Conservation (phyloP, 1,140 invertebrate genomes). For the Drepana arcuata region DNA sequence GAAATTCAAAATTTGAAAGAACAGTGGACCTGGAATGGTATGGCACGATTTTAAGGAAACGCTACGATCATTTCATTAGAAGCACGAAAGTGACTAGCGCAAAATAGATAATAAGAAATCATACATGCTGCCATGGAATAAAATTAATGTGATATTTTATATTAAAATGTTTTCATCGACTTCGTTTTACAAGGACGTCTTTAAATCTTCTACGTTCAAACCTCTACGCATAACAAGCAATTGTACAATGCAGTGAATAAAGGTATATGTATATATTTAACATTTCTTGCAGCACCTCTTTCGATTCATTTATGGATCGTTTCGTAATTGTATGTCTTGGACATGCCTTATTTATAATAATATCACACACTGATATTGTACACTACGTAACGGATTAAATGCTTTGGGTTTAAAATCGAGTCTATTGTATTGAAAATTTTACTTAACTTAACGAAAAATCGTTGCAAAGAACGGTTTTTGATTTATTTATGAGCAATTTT, state of each 20-base stretch:
- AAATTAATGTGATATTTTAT: too few species aligned
- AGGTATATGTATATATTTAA: conserved; percentile 5
- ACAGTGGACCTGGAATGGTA: too few species aligned
- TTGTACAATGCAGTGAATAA: too few species aligned
- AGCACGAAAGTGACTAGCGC: too few species aligned
- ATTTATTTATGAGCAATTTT: not conserved
- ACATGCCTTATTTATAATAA: conserved; percentile 30
- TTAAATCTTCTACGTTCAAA: not conserved
- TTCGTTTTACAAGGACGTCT: not conserved
- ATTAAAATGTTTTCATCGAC: not conserved
- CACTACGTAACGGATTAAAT: conserved; percentile 3
- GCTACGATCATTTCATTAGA: too few species aligned
- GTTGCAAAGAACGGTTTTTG: not conserved
- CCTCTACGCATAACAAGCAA: too few species aligned
- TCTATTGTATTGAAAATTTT: not conserved
- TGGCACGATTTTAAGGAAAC: too few species aligned
- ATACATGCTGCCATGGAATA: too few species aligned
- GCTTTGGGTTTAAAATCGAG: not conserved
- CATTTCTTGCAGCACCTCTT: conserved; percentile 32
- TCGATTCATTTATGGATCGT: conserved; percentile 22
- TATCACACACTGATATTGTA: conserved; percentile 47
- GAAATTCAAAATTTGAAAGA: too few species aligned
- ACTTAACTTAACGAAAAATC: not conserved
- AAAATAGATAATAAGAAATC: too few species aligned
- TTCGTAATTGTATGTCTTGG: conserved; percentile 28